Percentiles rank a stretch among this genome's conserved stretches.
Conservation (phyloP, 2,888 invertebrate species). For the Drosophila meridiana region DNA sequence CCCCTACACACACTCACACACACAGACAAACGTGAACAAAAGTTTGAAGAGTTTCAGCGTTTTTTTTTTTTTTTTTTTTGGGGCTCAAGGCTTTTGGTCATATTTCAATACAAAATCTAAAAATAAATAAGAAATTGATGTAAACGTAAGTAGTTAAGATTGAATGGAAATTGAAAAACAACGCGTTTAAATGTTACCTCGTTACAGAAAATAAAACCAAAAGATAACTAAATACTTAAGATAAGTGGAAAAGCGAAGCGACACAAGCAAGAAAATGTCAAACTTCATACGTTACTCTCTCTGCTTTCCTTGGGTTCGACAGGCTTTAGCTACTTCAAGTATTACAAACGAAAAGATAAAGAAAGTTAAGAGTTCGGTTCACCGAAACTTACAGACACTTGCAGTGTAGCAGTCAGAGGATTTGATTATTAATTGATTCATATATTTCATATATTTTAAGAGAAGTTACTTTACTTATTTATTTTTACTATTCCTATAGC, state of each 20-base stretch:
- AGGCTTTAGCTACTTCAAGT: conserved; percentile 60
- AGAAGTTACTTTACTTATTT: no score
- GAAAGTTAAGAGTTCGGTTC: conserved; percentile 1
- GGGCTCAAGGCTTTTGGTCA: conserved; percentile 13
- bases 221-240: conserved; percentile 15
- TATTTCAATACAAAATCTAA: conserved; percentile 23
- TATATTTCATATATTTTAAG: no score
- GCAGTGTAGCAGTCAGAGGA: not conserved
- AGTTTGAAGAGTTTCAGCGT: conserved; percentile 6
- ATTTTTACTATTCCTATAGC: no score
- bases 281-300: conserved; percentile 49
- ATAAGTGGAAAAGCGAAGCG: conserved; percentile 16
- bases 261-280: conserved; percentile 19
- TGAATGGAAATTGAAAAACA: conserved; percentile 49
- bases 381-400: conserved; percentile 6
- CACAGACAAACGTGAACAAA: not conserved
- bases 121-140: not conserved
- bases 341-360: conserved; percentile 1
- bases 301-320: conserved; percentile 28
- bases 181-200: conserved; percentile 82
- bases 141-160: conserved; percentile 47
- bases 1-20: conserved; percentile 5
- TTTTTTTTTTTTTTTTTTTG: not conserved
- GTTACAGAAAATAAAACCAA: conserved; percentile 61
- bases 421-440: no score